Percentiles rank a stretch among this genome's conserved stretches.
These are phyloP conservation scores for Amphipoea lucens DNA, from an alignment of 2,888 invertebrate species.

Conservation along the genomic window DNA sequence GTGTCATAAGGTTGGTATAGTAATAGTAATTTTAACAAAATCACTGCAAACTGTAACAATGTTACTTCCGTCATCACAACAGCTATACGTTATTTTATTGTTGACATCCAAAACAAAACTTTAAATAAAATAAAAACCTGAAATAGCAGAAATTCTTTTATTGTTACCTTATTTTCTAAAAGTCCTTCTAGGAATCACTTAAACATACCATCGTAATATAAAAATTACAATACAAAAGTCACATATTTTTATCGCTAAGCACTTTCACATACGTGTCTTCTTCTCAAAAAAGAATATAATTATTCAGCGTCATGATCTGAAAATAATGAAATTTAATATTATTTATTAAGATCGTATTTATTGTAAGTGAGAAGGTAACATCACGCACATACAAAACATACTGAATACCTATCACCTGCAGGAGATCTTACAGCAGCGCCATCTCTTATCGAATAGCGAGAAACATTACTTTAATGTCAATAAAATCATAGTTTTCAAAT, in stretches of 20 bases:
- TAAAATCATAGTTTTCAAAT: neutral
- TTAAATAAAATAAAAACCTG: conserved; percentile 82
- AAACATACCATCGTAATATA: conserved; percentile 33
- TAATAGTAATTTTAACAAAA: conserved; percentile 35
- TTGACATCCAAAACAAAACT: conserved; percentile 83
- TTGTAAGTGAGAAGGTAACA: neutral
- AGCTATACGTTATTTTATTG: conserved; percentile 75
- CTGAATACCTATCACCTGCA: neutral
- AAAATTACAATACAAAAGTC: conserved; percentile 49
- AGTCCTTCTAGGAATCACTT: conserved; percentile 48
- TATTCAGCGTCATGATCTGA: conserved; percentile 79
- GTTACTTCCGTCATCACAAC: conserved; percentile 63
- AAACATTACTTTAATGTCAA: neutral
- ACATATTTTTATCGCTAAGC: conserved; percentile 2
- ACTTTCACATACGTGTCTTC: conserved; percentile 23
- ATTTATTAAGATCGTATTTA: neutral
- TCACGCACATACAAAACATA: neutral
- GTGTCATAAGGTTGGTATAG: conserved; percentile 27
- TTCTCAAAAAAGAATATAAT: conserved; percentile 12
- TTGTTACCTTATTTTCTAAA: conserved; percentile 70
- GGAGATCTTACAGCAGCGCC: conserved; percentile 5
- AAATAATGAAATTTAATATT: conserved; percentile 53
- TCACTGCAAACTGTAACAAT: conserved; percentile 46
- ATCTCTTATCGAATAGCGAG: conserved; percentile 50
- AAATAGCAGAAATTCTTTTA: conserved; percentile 82